phyloP scores from a whole-genome alignment of 2,888 invertebrate species.

The Pollenia amentaria region DNA sequence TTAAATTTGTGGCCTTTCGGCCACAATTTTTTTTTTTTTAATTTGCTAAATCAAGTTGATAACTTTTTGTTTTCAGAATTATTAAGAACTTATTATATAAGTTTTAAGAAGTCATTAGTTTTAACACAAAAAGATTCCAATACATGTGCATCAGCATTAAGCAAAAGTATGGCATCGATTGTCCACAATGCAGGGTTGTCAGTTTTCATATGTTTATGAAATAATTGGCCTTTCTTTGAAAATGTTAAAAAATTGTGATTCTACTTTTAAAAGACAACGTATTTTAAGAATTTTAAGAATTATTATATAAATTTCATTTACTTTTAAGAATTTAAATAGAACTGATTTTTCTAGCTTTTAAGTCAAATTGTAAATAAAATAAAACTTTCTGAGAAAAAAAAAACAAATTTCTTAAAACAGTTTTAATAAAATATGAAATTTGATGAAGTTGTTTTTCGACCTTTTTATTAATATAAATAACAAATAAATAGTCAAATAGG shows the following conservation, averaged over 20 bases:
- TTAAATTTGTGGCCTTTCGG: neutral
- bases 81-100: constrained; percentile 45
- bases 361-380: constrained; percentile 48
- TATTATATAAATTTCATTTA: constrained; percentile 39
- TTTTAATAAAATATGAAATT: neutral
- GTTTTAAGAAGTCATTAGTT: constrained; percentile 41
- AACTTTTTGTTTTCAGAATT: constrained; percentile 3
- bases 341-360: constrained; percentile 63
- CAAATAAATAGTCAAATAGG: too few species aligned
- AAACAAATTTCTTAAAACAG: neutral
- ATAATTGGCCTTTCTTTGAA: constrained; percentile 1
- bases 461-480: too few species aligned
- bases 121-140: neutral
- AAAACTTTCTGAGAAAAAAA: neutral
- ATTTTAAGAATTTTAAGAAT: constrained; percentile 2
- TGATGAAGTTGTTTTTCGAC: too few species aligned
- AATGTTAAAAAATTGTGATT: constrained; percentile 33
- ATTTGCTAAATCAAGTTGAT: constrained; percentile 7
- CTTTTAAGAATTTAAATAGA: constrained; percentile 33
- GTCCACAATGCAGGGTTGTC: too few species aligned
- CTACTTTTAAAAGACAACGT: neutral
- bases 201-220: too few species aligned
- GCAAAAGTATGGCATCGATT: too few species aligned
- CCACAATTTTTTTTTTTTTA: neutral
- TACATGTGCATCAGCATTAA: too few species aligned